Base-by-base conservation (phyloP, 2,888 invertebrate genomes). In the Eupithecia exiguata region DNA sequence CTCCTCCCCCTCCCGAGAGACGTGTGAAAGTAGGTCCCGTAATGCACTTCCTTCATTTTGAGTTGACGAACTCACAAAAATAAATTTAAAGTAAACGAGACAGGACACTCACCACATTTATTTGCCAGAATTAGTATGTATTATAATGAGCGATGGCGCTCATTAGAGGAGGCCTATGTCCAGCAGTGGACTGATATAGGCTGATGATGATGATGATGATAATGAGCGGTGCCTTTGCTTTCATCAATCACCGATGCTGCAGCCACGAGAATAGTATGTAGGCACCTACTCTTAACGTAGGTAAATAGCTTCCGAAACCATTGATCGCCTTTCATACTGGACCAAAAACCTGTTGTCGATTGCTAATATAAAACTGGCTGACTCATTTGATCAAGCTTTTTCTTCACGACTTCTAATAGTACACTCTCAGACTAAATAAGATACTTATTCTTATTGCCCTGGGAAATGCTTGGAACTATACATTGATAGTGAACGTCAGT, bases 1-100 rank as follows among this genome's bases (percentile, higher is more conserved):
- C 58, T n/a, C 18, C n/a, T 68, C 43, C 68, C 63, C 77, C 69
- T 21, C n/a, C 0, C 53, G 61, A 66, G 35, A 69, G 53, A 66
- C 65, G 30, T 21, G 35, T 65, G 36, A 65, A 3, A 25, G 49
- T 58, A 25, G 12, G 25, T 25, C 21, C 25, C 58, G 25, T 36
- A 16, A 40, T 63, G 72, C 53, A 68, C 43, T 71, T 58, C 21
- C 9, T 40, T 36, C 12, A 53, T 53, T 49, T 53, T 53, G 21
- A 58, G 25, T 25, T 21, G 21, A 21, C 58, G 58, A 21, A 5
- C 25, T 58, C 58, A 21, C 25, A 21, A 10, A 21, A 25, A 25
- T 5, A 14, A 14, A 58, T 58, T 58, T 1, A 10, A 25, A 14
- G 5, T 21, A 0, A 5, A 49, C n/a, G 49, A 49, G n/a, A 9